phyloP scores from a whole-genome alignment of 2,113 vertebrate genomes.

The Gobio gobio region DNA sequence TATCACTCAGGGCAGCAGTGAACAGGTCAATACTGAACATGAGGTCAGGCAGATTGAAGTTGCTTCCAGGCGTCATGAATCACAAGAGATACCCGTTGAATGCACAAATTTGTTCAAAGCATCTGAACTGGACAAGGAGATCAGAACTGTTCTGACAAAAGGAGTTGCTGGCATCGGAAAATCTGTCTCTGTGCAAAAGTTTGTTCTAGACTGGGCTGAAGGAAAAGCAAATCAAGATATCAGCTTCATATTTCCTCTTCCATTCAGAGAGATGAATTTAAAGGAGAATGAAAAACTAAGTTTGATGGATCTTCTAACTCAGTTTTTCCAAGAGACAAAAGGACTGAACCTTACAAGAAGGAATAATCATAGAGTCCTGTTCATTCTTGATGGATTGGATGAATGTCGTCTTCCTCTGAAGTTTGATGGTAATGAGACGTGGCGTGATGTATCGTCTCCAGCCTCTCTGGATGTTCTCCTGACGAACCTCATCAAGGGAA shows the following conservation, averaged over 20 bases:
- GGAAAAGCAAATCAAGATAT: conserved; percentile 21
- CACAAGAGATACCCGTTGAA: neutral
- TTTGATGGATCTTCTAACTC: neutral
- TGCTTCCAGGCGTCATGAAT: neutral
- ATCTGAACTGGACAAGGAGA: too few relatives aligned
- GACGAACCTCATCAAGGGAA: conserved; percentile 27
- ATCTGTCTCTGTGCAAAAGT: too few relatives aligned
- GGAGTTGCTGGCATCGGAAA: too few relatives aligned
- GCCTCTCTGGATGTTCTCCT: neutral
- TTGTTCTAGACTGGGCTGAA: conserved; percentile 26
- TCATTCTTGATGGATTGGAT: neutral
- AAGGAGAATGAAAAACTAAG: too few relatives aligned
- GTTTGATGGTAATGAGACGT: neutral
- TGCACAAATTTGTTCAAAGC: too few relatives aligned
- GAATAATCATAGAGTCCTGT: neutral
- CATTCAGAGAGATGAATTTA: conserved; percentile 35
- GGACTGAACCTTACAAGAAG: neutral
- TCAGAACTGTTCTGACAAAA: too few relatives aligned
- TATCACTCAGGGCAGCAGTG: too few relatives aligned
- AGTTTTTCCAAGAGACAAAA: neutral
- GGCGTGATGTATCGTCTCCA: neutral
- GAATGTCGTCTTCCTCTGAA: neutral
- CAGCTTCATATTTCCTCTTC: conserved; percentile 39
- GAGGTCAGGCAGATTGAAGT: conserved; percentile 4
- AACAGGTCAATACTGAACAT: neutral